Evolutionary conservation across 2,797 vertebrate species (phyloP).

Genomic region (Paguma larvata): DNA sequence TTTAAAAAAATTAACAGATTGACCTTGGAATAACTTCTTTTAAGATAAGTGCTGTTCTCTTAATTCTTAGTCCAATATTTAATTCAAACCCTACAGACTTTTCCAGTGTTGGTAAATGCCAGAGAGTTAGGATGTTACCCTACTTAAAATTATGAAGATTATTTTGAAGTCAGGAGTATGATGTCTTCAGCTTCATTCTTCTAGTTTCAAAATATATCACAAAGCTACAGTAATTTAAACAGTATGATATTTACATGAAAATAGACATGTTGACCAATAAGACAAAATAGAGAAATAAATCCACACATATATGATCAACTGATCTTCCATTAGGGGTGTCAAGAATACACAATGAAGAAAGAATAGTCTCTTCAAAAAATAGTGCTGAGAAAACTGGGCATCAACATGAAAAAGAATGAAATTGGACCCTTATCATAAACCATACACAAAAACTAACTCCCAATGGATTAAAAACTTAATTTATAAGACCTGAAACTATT

Average conservation of each 20-base stretch:
- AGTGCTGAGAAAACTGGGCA: background rate
- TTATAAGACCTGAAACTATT: background rate
- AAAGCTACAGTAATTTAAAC: background rate
- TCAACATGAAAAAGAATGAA: background rate
- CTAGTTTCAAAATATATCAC: background rate
- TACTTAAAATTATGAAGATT: constrained; percentile 17
- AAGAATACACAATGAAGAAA: background rate
- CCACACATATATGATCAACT: background rate
- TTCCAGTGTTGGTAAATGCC: background rate
- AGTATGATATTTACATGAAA: background rate
- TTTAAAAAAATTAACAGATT: background rate
- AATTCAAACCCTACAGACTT: background rate
- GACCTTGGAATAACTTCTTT: constrained; percentile 13
- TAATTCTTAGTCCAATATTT: background rate
- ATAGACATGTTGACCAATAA: background rate
- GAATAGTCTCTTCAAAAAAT: background rate
- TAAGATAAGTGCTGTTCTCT: background rate
- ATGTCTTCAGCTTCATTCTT: background rate
- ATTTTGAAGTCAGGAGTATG: background rate
- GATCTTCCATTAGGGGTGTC: background rate
- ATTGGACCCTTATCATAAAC: background rate
- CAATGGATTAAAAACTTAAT: background rate
- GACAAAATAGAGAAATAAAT: background rate
- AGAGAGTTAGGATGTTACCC: background rate
- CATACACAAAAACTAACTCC: background rate